phyloP scores from a whole-genome alignment of 2,888 invertebrate genomes.

The Drosophila lacicola region DNA sequence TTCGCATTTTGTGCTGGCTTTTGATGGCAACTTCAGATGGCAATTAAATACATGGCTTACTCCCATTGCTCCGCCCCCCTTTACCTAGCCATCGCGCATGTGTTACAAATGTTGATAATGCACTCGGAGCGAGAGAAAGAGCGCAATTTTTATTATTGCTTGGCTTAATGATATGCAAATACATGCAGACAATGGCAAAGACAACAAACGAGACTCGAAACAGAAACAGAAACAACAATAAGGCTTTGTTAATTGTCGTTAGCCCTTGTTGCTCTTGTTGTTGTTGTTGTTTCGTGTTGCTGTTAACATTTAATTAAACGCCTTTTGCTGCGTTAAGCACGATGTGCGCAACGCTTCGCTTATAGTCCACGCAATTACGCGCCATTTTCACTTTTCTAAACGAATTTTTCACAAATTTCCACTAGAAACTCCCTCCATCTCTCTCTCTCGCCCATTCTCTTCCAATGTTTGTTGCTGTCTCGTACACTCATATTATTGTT shows the following conservation, averaged over 20 bases:
- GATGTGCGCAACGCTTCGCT: conserved; percentile 44
- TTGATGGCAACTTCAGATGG: conserved; percentile 12
- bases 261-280: conserved; percentile 25
- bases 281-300: conserved; percentile 45
- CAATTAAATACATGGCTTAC: conserved; percentile 15
- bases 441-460: background rate
- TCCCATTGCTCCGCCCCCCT: background rate
- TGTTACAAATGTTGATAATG: conserved; percentile 61
- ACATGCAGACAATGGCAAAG: conserved; percentile 57
- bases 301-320: conserved; percentile 80
- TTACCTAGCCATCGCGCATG: background rate
- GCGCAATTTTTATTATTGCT: conserved; percentile 56
- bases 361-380: conserved; percentile 41
- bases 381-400: conserved; percentile 67
- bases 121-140: conserved; percentile 41
- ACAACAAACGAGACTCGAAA: conserved; percentile 48
- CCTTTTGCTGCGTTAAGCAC: conserved; percentile 59
- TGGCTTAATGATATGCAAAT: conserved; percentile 75
- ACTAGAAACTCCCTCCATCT: background rate
- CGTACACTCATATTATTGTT: conserved; percentile 65
- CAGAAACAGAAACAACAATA: conserved; percentile 40
- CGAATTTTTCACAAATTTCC: conserved; percentile 51
- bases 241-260: conserved; percentile 60
- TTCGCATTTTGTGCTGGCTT: conserved; percentile 1
- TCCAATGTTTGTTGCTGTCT: background rate